Conservation (phyloP, 2,113 vertebrate species). For the Hippocampus barbouri region DNA sequence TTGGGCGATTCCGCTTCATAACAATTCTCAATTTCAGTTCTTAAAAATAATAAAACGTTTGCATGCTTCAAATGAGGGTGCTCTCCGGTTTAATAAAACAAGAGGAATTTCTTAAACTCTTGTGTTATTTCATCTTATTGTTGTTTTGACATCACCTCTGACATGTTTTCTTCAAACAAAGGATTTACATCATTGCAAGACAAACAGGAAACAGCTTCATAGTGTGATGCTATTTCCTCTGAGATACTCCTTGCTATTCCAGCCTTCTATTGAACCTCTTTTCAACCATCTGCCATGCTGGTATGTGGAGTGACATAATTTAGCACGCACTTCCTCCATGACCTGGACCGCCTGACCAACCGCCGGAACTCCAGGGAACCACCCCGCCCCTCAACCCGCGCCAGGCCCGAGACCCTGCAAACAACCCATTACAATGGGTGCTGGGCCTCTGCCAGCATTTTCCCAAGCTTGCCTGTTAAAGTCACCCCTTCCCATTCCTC, state of each 20-base stretch:
- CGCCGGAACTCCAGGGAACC: neutral
- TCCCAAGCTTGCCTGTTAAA: constrained; percentile 54
- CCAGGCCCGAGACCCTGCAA: neutral
- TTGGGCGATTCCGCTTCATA: too few relatives aligned
- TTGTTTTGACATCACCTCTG: neutral
- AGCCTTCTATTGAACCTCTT: neutral
- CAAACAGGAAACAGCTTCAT: neutral
- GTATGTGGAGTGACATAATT: neutral
- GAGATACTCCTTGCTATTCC: neutral
- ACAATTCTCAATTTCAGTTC: too few relatives aligned
- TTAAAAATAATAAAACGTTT: too few relatives aligned
- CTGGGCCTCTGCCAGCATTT: constrained; percentile 47
- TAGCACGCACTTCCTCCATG: neutral
- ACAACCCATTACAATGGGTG: constrained; percentile 34
- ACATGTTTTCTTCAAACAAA: neutral
- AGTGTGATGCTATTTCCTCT: neutral
- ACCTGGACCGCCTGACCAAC: neutral
- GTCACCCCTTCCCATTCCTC: constrained; percentile 36
- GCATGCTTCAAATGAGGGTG: too few relatives aligned
- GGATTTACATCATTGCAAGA: neutral
- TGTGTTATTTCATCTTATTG: neutral
- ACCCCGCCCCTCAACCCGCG: neutral
- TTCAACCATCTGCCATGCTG: neutral
- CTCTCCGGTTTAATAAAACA: neutral
- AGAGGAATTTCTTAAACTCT: neutral